These are phyloP conservation scores for Acleris literana DNA, from an alignment of 2,888 invertebrate species.

Conservation along the genomic window DNA sequence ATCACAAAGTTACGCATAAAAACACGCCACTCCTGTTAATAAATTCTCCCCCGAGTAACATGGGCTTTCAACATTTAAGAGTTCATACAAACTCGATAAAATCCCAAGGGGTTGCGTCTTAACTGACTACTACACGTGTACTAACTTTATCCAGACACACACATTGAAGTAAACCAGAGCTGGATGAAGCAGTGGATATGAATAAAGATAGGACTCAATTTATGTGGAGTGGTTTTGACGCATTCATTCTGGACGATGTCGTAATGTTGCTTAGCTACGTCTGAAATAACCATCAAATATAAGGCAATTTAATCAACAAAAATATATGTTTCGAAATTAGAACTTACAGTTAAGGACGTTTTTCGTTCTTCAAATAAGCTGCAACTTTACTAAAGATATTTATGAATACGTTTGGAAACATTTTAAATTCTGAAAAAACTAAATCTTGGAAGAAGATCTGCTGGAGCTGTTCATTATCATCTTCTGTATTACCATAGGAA, in stretches of 20 bases:
- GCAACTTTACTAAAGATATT: background rate
- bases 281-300: too few relatives aligned
- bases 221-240: too few relatives aligned
- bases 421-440: too few relatives aligned
- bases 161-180: slow-evolving; percentile 46
- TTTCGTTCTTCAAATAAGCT: too few relatives aligned
- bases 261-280: too few relatives aligned
- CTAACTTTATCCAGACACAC: slow-evolving; percentile 54
- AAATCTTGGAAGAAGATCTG: too few relatives aligned
- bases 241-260: too few relatives aligned
- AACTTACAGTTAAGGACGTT: too few relatives aligned
- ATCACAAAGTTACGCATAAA: background rate
- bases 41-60: slow-evolving; percentile 29
- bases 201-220: background rate
- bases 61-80: slow-evolving; percentile 48
- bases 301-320: too few relatives aligned
- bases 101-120: slow-evolving; percentile 50
- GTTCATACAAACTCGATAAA: slow-evolving; percentile 59
- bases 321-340: too few relatives aligned
- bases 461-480: too few relatives aligned
- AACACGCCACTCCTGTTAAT: slow-evolving; percentile 7
- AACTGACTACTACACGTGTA: slow-evolving; percentile 55
- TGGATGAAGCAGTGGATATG: slow-evolving; percentile 38
- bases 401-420: background rate
- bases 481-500: too few relatives aligned